Percentiles rank a stretch among this genome's conserved stretches.
These are phyloP conservation scores for Acanthopleura granulata DNA, from an alignment of 2,888 invertebrate species.

Conservation along the genomic window DNA sequence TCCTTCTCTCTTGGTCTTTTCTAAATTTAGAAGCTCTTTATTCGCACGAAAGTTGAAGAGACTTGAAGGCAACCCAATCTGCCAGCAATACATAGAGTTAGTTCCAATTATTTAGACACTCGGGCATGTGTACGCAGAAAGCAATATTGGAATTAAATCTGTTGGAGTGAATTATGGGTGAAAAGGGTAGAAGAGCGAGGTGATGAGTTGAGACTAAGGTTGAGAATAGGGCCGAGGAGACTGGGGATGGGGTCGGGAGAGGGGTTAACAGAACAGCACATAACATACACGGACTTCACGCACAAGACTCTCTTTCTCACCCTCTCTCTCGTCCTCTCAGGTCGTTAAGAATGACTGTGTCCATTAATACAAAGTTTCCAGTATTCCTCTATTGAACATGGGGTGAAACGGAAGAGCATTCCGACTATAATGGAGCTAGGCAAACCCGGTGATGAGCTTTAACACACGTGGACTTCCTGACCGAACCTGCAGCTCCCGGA, in stretches of 20 bases:
- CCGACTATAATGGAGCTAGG: not conserved
- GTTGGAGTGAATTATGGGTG: not conserved
- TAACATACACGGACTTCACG: no score
- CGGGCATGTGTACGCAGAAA: not conserved
- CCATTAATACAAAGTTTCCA: not conserved
- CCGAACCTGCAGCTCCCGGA: no score
- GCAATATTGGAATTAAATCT: constrained; percentile 5
- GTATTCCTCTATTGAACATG: not conserved
- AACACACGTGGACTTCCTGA: no score
- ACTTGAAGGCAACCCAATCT: not conserved
- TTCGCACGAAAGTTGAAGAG: not conserved
- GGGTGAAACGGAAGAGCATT: constrained; percentile 2
- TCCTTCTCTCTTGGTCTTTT: not conserved
- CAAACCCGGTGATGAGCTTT: no score
- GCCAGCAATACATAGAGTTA: not conserved
- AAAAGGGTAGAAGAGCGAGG: not conserved
- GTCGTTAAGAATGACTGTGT: not conserved
- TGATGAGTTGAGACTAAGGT: not conserved
- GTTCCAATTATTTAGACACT: constrained; percentile 5
- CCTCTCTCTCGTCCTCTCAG: not conserved
- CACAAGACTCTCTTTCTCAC: no score
- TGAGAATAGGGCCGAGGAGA: no score
- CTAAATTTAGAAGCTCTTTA: constrained; percentile 2
- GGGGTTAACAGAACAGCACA: no score
- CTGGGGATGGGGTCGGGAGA: no score